These are phyloP conservation scores for Athrips mouffetella DNA, from an alignment of 2,888 invertebrate genomes.

Conservation along the genomic window DNA sequence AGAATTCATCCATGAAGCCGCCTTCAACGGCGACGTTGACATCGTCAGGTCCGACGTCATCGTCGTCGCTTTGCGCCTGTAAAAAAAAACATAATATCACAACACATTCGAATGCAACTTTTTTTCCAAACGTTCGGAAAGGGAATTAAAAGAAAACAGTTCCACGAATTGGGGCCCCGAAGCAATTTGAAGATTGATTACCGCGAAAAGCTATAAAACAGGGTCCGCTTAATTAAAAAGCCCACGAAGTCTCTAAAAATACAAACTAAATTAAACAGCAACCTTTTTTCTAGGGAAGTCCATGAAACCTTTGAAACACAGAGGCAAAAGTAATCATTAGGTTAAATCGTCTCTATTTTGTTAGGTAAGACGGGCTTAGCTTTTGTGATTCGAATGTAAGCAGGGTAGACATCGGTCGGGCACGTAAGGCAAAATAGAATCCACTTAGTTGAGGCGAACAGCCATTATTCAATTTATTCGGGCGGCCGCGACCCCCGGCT, in stretches of 20 bases:
- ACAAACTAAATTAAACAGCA: constrained; percentile 4
- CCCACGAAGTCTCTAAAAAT: neutral
- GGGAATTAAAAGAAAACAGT: constrained; percentile 19
- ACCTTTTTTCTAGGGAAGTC: neutral
- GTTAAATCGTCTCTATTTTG: constrained; percentile 14
- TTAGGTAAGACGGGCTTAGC: constrained; percentile 27
- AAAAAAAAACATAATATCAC: constrained; percentile 23
- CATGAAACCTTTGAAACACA: constrained; percentile 12
- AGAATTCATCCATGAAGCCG: constrained; percentile 99
- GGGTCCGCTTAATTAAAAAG: constrained; percentile 1
- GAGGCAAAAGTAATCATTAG: constrained; percentile 8
- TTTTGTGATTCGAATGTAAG: constrained; percentile 37
- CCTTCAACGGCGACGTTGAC: constrained; percentile 97
- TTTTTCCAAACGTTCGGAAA: too few species aligned
- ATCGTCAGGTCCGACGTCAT: constrained; percentile 96
- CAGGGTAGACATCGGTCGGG: constrained; percentile 36
- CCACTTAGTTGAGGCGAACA: constrained; percentile 60
- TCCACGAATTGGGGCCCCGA: constrained; percentile 1
- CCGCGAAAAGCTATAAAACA: constrained; percentile 3
- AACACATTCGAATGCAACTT: neutral
- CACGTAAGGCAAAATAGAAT: constrained; percentile 64
- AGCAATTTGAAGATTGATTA: constrained; percentile 7
- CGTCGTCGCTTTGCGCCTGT: constrained; percentile 98
- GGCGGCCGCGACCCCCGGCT: constrained; percentile 42
- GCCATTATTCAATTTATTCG: constrained; percentile 69